Percentiles rank a stretch among this genome's conserved stretches.
Conservation (phyloP, 1,140 invertebrate species). For the Cecropterus lyciades region DNA sequence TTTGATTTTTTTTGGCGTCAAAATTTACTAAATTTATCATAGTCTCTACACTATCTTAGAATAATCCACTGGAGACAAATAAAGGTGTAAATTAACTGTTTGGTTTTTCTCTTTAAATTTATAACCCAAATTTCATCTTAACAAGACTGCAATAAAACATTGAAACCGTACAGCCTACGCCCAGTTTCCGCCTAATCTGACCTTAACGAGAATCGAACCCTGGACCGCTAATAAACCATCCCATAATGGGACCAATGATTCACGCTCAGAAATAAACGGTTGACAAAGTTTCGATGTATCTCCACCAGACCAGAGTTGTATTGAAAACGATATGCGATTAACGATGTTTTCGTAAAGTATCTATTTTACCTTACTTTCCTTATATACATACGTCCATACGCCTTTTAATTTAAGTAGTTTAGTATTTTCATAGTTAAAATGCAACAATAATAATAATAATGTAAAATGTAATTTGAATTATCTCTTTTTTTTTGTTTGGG, state of each 20-base stretch:
- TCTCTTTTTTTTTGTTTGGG: too few species aligned
- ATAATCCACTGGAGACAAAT: too few species aligned
- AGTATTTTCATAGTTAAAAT: too few species aligned
- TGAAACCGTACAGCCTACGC: conserved; percentile 18
- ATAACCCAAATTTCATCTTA: conserved; percentile 2
- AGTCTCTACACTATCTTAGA: too few species aligned
- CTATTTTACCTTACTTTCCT: too few species aligned
- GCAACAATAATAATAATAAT: too few species aligned
- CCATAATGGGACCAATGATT: conserved; percentile 49
- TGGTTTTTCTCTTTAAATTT: conserved; percentile 11
- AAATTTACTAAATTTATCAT: too few species aligned
- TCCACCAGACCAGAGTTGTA: conserved; percentile 4
- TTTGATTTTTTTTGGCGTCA: too few species aligned
- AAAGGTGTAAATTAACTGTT: neutral
- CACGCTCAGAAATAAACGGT: conserved; percentile 51
- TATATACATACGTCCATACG: too few species aligned
- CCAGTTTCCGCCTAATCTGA: conserved; percentile 34
- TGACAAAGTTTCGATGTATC: conserved; percentile 53
- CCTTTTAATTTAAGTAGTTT: too few species aligned
- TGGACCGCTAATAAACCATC: conserved; percentile 34
- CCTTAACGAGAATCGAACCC: conserved; percentile 29
- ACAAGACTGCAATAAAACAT: conserved; percentile 19
- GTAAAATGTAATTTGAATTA: too few species aligned
- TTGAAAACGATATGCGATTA: conserved; percentile 1
- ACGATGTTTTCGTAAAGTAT: too few species aligned